A percentile compares a stretch with the other conserved stretches of the same genome.
Conservation (phyloP, 2,888 invertebrate genomes). For the Petrophora chlorosata region DNA sequence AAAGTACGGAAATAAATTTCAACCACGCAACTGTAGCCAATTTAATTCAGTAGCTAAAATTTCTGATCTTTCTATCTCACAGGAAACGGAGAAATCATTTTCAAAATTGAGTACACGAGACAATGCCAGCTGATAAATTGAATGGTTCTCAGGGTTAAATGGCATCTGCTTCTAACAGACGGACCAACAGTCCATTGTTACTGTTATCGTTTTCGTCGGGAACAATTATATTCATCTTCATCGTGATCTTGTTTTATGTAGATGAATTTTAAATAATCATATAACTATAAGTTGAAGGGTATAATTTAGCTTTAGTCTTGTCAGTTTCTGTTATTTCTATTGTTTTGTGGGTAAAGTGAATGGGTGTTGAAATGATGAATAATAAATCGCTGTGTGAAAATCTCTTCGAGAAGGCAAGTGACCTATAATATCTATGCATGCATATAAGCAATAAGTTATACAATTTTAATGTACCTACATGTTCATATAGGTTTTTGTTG, state of each 20-base stretch:
- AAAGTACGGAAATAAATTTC: not conserved
- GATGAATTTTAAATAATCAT: slow-evolving; percentile 19
- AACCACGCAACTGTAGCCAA: not conserved
- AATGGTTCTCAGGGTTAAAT: slow-evolving; percentile 36
- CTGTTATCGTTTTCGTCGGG: slow-evolving; percentile 32
- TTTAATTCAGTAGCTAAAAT: no score
- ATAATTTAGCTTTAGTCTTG: not conserved
- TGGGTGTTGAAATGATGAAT: no score
- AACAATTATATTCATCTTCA: slow-evolving; percentile 35
- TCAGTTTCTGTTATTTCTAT: not conserved
- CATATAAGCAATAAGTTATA: no score
- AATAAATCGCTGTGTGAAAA: no score
- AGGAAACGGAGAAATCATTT: slow-evolving; percentile 17
- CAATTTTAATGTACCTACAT: no score
- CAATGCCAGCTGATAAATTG: slow-evolving; percentile 36
- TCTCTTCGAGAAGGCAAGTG: no score
- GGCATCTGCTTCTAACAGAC: slow-evolving; percentile 31
- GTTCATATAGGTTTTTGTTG: no score
- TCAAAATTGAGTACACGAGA: slow-evolving; percentile 24
- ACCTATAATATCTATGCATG: no score
- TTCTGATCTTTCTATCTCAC: slow-evolving; percentile 1
- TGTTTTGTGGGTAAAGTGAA: no score
- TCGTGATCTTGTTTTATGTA: slow-evolving; percentile 27
- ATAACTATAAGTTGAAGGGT: not conserved
- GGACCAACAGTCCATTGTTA: slow-evolving; percentile 29